These are phyloP conservation scores for Eumacrocentrus americanus DNA, from an alignment of 2,888 invertebrate genomes.

Conservation along the genomic window DNA sequence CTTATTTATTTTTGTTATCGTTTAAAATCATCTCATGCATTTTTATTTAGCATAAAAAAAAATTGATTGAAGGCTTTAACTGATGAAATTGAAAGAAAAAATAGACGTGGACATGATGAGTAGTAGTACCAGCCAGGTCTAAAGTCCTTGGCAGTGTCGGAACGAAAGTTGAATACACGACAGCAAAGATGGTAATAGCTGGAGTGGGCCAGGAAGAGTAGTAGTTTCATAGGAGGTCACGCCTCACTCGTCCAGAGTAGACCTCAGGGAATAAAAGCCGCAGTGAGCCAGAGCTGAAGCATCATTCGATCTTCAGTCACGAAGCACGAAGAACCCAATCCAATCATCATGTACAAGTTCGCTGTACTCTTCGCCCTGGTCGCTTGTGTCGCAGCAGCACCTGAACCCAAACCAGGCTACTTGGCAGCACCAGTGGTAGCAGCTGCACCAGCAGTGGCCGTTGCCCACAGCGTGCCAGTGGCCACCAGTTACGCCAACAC, in stretches of 20 bases:
- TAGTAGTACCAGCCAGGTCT: not conserved
- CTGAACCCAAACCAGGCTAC: slow-evolving; percentile 49
- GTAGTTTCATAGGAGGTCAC: slow-evolving; percentile 10
- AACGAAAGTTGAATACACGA: slow-evolving; percentile 19
- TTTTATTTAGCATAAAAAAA: not conserved
- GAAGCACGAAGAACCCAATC: slow-evolving; percentile 21
- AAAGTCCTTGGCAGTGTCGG: slow-evolving; percentile 34
- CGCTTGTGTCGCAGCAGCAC: slow-evolving; percentile 59
- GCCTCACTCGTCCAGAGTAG: slow-evolving; percentile 37
- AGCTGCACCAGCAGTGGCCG: slow-evolving; percentile 45
- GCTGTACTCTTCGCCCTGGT: slow-evolving; percentile 46
- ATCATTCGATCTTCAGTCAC: slow-evolving; percentile 46
- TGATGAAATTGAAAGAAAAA: not conserved
- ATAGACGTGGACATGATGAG: not conserved
- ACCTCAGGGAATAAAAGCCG: slow-evolving; percentile 50
- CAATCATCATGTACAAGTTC: slow-evolving; percentile 49
- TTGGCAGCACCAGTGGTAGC: slow-evolving; percentile 49
- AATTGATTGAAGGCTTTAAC: not conserved
- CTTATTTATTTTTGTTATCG: too few relatives aligned
- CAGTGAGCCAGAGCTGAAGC: slow-evolving; percentile 28
- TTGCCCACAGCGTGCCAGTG: slow-evolving; percentile 63
- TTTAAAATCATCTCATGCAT: not conserved
- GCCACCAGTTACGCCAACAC: slow-evolving; percentile 72
- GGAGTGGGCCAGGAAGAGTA: slow-evolving; percentile 17
- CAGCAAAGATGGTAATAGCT: slow-evolving; percentile 1